Base-by-base conservation (phyloP, 1,140 invertebrate genomes). In the Bombyx mandarina region DNA sequence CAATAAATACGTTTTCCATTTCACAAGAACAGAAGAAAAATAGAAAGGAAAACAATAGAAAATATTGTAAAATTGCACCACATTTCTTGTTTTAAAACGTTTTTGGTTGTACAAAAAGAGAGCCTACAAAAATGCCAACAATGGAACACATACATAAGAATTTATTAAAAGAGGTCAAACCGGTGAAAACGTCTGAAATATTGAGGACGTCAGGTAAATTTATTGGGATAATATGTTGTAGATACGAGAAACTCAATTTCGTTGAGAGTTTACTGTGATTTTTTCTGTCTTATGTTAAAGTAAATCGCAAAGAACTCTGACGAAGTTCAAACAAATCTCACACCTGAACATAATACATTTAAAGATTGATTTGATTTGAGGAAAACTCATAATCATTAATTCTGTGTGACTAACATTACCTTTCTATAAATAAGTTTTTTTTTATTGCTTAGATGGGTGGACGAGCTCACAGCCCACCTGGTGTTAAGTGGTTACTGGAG, bases 141-240 rank as follows among this genome's bases (percentile, higher is more conserved):
- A 35, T 66, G 68, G 70, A 67, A 65, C 69, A 67, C 55, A 65
- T 66, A 73, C 61, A 69, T 66, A 58, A 63, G 71, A 69, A 84
- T 83, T 84, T 84, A 84, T 86, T 79, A 83, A 77, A 75, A 75
- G 71, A 84, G 73, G 72, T 79, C 69, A 76, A 67, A 67, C 71
- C 72, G 71, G 79, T 82, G 79, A 81, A 84, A 86, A 80, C 78
- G 71, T 69, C 74, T 83, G 76, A 84, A 82, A 84, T 84, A 86
- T 86, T 86, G 76, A 71, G 60, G 67, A 79, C 64, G 79, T 86
- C 80, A 74, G 73, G 73, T 71, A 77, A 84, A 86, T 86, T 84
- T 86, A 86, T 85, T 81, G 82, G 72, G 67, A 82, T 81, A 83
- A 86, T 86, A 84, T 79, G 74, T 85, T 81, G 72, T 74, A 71